phyloP scores from a whole-genome alignment of 2,797 vertebrate genomes.

The Phrynocephalus forsythii region DNA sequence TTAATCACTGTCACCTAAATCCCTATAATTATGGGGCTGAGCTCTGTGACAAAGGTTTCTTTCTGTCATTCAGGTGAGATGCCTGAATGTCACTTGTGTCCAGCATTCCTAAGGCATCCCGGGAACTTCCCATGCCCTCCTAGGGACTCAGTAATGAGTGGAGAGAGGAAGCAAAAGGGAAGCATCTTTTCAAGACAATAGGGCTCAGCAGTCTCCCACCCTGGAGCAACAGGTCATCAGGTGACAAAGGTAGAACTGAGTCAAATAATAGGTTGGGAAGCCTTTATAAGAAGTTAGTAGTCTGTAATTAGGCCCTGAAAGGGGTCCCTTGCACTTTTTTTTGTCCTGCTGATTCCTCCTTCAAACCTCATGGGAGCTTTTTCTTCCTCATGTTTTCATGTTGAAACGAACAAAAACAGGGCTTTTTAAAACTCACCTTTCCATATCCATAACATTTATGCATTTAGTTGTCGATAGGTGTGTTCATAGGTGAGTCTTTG shows the following conservation, averaged over 20 bases:
- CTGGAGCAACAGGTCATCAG: constrained; percentile 75
- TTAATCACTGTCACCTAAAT: constrained; percentile 64
- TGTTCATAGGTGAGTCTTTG: no score
- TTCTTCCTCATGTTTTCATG: constrained; percentile 31
- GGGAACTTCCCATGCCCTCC: constrained; percentile 37
- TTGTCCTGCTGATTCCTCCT: constrained; percentile 42
- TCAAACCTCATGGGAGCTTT: constrained; percentile 36
- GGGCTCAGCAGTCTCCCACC: constrained; percentile 55
- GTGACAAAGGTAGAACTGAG: constrained; percentile 73
- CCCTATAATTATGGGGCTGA: constrained; percentile 70
- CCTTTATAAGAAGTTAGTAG: constrained; percentile 76
- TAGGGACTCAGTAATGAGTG: constrained; percentile 41
- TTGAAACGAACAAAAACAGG: constrained; percentile 41
- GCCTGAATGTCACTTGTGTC: constrained; percentile 50
- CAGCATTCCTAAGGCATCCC: constrained; percentile 16
- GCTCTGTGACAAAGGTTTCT: constrained; percentile 68
- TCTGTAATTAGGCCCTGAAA: constrained; percentile 76
- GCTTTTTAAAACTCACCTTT: constrained; percentile 47
- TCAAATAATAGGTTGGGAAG: constrained; percentile 67
- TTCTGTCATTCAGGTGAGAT: constrained; percentile 72
- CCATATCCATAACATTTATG: constrained; percentile 53
- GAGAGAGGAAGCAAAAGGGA: constrained; percentile 2
- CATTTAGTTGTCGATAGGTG: constrained; percentile 14
- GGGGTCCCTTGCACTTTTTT: constrained; percentile 70
- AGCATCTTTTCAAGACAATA: constrained; percentile 61